phyloP scores from a whole-genome alignment of 2,888 invertebrate species.

The Trissolcus japonicus region DNA sequence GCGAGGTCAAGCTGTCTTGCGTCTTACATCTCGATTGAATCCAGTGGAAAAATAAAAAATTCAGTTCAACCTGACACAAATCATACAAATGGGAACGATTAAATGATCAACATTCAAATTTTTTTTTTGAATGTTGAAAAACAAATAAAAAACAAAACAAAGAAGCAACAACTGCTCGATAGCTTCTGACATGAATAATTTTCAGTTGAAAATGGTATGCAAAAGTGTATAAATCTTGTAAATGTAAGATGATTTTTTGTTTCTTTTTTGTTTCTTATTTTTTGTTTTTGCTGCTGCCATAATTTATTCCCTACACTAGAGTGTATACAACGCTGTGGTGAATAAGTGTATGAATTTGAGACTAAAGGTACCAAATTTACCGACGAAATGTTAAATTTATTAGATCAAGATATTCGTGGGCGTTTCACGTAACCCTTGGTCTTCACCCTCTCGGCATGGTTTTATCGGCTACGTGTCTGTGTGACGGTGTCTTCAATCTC shows the following conservation, averaged over 20 bases:
- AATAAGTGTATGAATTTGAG: conserved; percentile 50
- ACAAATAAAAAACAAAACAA: background rate
- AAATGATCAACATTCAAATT: background rate
- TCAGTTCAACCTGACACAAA: conserved; percentile 1
- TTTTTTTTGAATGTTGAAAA: background rate
- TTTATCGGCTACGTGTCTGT: conserved; percentile 30
- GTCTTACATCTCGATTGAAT: conserved; percentile 45
- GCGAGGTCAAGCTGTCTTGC: conserved; percentile 51
- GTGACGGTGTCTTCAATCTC: conserved; percentile 46
- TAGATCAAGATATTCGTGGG: conserved; percentile 76
- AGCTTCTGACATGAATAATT: background rate
- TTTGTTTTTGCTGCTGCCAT: conserved; percentile 11
- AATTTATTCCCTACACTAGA: conserved; percentile 40
- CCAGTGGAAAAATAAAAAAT: conserved; percentile 11
- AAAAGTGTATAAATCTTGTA: conserved; percentile 31
- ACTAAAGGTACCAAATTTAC: conserved; percentile 65
- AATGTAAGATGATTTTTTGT: conserved; percentile 22
- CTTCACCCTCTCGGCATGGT: conserved; percentile 52
- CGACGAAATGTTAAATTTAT: conserved; percentile 76
- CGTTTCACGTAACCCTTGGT: conserved; percentile 65
- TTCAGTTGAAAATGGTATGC: too few relatives aligned
- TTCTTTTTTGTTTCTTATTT: conserved; percentile 1
- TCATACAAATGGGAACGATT: background rate
- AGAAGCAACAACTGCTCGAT: background rate
- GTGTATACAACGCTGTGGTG: conserved; percentile 28